phyloP scores from a whole-genome alignment of 2,888 invertebrate genomes.

The Trichopoda pennipes region DNA sequence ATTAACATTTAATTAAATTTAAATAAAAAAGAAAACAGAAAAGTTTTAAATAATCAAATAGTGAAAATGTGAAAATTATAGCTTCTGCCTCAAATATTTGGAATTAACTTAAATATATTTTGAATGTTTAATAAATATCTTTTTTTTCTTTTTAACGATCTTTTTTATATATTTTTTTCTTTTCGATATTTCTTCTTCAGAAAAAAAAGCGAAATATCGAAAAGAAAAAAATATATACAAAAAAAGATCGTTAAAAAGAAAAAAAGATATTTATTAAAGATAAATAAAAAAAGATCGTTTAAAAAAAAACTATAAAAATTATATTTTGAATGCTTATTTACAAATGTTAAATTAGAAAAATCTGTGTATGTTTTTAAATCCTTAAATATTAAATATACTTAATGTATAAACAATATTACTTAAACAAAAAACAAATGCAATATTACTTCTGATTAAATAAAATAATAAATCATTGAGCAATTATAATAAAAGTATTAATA shows the following conservation, averaged over 20 bases:
- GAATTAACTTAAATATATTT: slow-evolving; percentile 17
- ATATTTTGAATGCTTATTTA: slow-evolving; percentile 21
- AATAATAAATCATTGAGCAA: slow-evolving; percentile 43
- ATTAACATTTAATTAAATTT: slow-evolving; percentile 26
- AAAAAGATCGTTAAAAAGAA: no score
- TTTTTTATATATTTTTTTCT: no score
- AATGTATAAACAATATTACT: slow-evolving; percentile 25
- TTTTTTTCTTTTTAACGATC: no score
- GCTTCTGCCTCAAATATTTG: slow-evolving; percentile 8
- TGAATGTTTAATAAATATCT: neutral
- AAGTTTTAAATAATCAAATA: slow-evolving; percentile 42
- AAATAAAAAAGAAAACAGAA: slow-evolving; percentile 13
- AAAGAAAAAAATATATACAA: neutral
- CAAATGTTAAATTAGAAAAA: slow-evolving; percentile 49
- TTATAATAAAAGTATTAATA: slow-evolving; percentile 41
- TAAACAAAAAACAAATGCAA: slow-evolving; percentile 1
- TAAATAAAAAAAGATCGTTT: no score
- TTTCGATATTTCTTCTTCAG: no score
- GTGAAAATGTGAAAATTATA: slow-evolving; percentile 22
- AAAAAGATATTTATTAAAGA: no score
- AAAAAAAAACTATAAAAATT: no score
- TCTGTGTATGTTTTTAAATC: slow-evolving; percentile 40
- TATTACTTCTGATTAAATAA: slow-evolving; percentile 14
- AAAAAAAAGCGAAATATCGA: no score
- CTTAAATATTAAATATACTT: slow-evolving; percentile 29